These are phyloP conservation scores for Drosophila prolongata DNA, from an alignment of 2,888 invertebrate genomes.

Conservation along the genomic window DNA sequence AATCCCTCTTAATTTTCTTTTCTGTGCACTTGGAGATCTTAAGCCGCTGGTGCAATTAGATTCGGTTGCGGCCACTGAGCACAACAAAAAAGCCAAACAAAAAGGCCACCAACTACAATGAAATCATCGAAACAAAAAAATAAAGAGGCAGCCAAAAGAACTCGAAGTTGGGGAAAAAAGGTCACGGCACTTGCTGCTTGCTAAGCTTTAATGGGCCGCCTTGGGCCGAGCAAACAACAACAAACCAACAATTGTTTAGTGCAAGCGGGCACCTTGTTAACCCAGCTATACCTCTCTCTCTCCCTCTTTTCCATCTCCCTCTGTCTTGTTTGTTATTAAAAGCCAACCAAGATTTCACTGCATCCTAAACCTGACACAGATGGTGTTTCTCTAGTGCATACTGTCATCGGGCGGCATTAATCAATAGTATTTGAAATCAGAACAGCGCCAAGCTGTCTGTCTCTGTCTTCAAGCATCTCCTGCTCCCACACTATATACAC, in stretches of 20 bases:
- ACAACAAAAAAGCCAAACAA: conserved; percentile 22
- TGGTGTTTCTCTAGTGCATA: conserved; percentile 21
- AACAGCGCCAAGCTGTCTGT: conserved; percentile 40
- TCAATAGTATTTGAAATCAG: conserved; percentile 35
- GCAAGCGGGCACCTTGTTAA: conserved; percentile 24
- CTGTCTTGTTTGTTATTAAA: conserved; percentile 17
- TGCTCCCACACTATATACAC: not conserved
- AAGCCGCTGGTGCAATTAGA: conserved; percentile 65
- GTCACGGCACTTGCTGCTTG: conserved; percentile 72
- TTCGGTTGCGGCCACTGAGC: conserved; percentile 56
- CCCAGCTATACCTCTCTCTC: not conserved
- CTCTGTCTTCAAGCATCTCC: conserved; percentile 14
- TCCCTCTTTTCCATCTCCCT: not conserved
- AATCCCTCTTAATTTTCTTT: not conserved
- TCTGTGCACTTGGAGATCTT: conserved; percentile 43
- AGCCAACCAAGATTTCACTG: conserved; percentile 63
- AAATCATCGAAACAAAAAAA: conserved; percentile 23
- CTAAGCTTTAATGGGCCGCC: conserved; percentile 73
- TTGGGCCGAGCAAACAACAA: conserved; percentile 46
- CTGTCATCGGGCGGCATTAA: conserved; percentile 20
- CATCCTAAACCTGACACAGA: conserved; percentile 67
- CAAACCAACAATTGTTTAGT: conserved; percentile 11
- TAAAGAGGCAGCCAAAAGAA: conserved; percentile 51
- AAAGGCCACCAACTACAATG: conserved; percentile 8
- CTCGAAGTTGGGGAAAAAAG: conserved; percentile 67